Evolutionary conservation across 2,888 invertebrate species (phyloP).

Genomic region (Drosophila buzzatii): DNA sequence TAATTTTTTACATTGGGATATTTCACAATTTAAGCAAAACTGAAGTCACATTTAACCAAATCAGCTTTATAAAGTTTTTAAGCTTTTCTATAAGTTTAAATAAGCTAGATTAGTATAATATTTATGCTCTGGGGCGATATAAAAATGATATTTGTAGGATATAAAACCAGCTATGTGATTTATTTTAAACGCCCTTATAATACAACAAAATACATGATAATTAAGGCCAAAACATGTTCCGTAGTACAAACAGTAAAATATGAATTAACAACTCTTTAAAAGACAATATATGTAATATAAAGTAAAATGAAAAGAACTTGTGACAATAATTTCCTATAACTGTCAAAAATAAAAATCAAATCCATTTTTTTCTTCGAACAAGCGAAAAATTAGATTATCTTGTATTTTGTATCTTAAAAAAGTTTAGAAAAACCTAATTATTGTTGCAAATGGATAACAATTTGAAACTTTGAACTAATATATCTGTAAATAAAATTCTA

Average conservation of each 20-base stretch:
- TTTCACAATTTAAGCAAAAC: constrained; percentile 19
- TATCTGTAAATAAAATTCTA: constrained; percentile 15
- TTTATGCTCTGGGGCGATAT: constrained; percentile 23
- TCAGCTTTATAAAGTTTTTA: constrained; percentile 59
- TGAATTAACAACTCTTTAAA: constrained; percentile 43
- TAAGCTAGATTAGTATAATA: constrained; percentile 14
- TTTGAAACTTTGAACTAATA: constrained; percentile 21
- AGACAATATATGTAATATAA: constrained; percentile 59
- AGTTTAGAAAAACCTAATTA: not conserved
- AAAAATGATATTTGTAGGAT: constrained; percentile 36
- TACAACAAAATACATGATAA: constrained; percentile 26
- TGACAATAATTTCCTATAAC: constrained; percentile 52
- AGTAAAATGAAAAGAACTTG: constrained; percentile 9
- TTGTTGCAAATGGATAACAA: not conserved
- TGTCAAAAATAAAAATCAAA: constrained; percentile 5
- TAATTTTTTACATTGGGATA: constrained; percentile 9
- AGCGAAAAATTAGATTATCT: not conserved
- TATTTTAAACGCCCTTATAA: constrained; percentile 68
- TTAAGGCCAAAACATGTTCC: constrained; percentile 37
- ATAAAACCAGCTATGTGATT: constrained; percentile 71
- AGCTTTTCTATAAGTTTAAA: constrained; percentile 1
- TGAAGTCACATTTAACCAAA: constrained; percentile 33
- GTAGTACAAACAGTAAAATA: constrained; percentile 58
- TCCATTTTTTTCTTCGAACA: not conserved
- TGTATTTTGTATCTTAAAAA: not conserved